These are phyloP conservation scores for Drosophila conformis DNA, from an alignment of 2,888 invertebrate genomes.

Conservation along the genomic window DNA sequence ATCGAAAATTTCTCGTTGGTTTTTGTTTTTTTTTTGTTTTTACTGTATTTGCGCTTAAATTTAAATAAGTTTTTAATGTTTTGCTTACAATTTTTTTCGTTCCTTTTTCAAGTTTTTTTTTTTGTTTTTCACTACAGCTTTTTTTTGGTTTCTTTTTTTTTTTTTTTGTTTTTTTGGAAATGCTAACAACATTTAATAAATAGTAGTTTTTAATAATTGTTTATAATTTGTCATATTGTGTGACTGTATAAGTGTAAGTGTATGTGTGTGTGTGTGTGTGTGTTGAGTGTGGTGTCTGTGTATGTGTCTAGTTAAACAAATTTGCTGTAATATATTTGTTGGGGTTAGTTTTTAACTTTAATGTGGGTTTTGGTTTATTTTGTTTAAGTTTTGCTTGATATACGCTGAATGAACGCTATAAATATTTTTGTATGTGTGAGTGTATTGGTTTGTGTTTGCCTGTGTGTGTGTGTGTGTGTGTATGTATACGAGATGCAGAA, in stretches of 20 bases:
- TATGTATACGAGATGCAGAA: slow-evolving; percentile 75
- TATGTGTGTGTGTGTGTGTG: slow-evolving; percentile 31
- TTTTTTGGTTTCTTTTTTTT: slow-evolving; percentile 51
- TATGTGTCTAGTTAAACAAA: slow-evolving; percentile 49
- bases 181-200: slow-evolving; percentile 82
- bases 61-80: slow-evolving; percentile 70
- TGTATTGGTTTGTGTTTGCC: slow-evolving; percentile 18
- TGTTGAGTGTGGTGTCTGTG: slow-evolving; percentile 21
- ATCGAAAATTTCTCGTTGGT: slow-evolving; percentile 53
- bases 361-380: slow-evolving; percentile 54
- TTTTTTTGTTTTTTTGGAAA: slow-evolving; percentile 58
- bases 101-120: slow-evolving; percentile 34
- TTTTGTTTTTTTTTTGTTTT: slow-evolving; percentile 33
- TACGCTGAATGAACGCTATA: slow-evolving; percentile 41
- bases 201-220: slow-evolving; percentile 76
- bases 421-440: slow-evolving; percentile 36
- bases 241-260: slow-evolving; percentile 42
- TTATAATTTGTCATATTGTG: slow-evolving; percentile 61
- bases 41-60: slow-evolving; percentile 70
- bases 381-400: slow-evolving; percentile 59
- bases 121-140: slow-evolving; percentile 70
- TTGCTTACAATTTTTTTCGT: slow-evolving; percentile 68
- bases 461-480: slow-evolving; percentile 28
- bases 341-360: slow-evolving; percentile 24
- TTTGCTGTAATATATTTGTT: slow-evolving; percentile 58